phyloP scores from a whole-genome alignment of 2,113 vertebrate species.

The Clarias gariepinus region DNA sequence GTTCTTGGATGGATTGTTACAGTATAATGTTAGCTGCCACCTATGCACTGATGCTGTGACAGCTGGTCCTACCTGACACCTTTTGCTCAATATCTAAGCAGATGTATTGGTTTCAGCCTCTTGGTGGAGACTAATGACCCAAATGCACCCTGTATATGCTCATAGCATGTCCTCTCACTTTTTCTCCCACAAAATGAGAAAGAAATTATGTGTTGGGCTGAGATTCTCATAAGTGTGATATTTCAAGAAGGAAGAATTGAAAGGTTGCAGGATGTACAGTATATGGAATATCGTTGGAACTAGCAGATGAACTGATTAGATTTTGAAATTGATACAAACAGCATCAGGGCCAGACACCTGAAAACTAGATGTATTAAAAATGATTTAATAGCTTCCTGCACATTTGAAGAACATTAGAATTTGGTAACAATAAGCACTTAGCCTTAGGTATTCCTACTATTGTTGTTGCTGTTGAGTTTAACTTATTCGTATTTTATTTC shows the following conservation, averaged over 20 bases:
- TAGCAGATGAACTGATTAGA: background rate
- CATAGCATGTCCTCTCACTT: background rate
- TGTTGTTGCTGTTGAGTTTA: too few relatives aligned
- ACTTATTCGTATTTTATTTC: background rate
- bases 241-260: background rate
- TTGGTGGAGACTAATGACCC: background rate
- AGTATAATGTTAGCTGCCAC: background rate
- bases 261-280: background rate
- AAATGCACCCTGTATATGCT: too few relatives aligned
- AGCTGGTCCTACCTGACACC: background rate
- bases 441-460: background rate
- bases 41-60: background rate
- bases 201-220: background rate
- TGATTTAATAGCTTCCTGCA: background rate
- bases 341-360: background rate
- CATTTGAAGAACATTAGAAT: background rate
- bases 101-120: background rate
- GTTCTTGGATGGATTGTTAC: background rate
- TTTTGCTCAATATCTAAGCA: background rate
- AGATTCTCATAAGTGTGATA: background rate
- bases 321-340: background rate
- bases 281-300: background rate
- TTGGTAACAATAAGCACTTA: background rate
- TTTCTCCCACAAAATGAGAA: background rate
- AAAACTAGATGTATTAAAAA: background rate